A percentile compares a stretch with the other conserved stretches of the same genome.
These are phyloP conservation scores for Gymnoscelis rufifasciata DNA, from an alignment of 2,888 invertebrate genomes.

Conservation along the genomic window DNA sequence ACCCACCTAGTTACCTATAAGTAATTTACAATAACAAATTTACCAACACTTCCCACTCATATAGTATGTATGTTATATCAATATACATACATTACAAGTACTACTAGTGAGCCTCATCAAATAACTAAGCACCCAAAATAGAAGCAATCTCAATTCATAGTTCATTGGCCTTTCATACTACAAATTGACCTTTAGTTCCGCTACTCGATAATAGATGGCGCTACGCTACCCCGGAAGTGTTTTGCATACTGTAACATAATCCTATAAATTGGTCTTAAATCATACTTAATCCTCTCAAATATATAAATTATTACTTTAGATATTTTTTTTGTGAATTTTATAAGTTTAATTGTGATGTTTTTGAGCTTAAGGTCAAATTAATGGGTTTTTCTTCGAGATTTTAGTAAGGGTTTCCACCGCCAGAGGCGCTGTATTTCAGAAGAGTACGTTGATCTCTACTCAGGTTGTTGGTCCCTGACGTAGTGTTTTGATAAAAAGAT, in stretches of 20 bases:
- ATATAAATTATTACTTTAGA: no score
- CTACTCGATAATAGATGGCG: constrained; percentile 47
- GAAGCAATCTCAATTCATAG: constrained; percentile 35
- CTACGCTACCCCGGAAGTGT: constrained; percentile 37
- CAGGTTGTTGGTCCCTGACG: constrained; percentile 48
- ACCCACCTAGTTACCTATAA: background rate
- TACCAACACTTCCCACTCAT: background rate
- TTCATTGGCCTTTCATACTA: constrained; percentile 36
- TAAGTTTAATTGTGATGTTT: background rate
- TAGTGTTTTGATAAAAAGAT: constrained; percentile 22
- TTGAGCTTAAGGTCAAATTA: background rate
- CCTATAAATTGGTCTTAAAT: background rate
- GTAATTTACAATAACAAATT: background rate
- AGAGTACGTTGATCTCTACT: constrained; percentile 55
- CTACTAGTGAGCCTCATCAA: constrained; percentile 26
- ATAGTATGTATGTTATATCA: background rate
- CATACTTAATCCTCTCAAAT: no score
- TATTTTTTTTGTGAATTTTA: background rate
- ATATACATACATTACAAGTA: constrained; percentile 14
- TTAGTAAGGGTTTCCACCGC: constrained; percentile 26
- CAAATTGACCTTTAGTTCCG: constrained; percentile 40
- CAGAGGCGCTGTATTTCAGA: constrained; percentile 37
- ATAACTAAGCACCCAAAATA: constrained; percentile 40
- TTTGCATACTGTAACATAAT: constrained; percentile 13
- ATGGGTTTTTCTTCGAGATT: constrained; percentile 13